Evolutionary conservation across 2,113 vertebrate species (phyloP).

Genomic region (Baryphthengus martii): DNA sequence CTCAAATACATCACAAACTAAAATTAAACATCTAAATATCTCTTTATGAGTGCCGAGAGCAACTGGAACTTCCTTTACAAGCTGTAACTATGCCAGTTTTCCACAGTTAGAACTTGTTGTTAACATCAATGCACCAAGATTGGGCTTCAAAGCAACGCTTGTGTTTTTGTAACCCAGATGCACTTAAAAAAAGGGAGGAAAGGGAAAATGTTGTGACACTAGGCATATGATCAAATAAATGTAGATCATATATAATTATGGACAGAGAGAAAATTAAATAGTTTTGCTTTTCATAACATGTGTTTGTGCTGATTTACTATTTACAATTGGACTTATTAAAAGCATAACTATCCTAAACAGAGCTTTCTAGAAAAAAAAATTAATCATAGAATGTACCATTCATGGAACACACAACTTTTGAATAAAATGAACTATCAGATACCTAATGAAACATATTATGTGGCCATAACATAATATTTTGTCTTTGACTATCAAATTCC

Average conservation of each 20-base stretch:
- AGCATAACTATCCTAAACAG: neutral
- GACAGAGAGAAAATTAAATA: neutral
- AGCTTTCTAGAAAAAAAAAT: neutral
- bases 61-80: constrained; percentile 18
- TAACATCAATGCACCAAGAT: constrained; percentile 4
- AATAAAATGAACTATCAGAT: neutral
- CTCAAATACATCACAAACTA: neutral
- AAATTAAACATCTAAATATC: constrained; percentile 19
- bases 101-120: constrained; percentile 23
- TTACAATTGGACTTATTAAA: neutral
- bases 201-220: constrained; percentile 50
- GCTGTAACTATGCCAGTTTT: constrained; percentile 53
- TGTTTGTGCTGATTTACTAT: neutral
- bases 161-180: constrained; percentile 59
- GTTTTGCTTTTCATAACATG: neutral
- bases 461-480: neutral
- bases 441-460: neutral
- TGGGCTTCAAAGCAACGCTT: constrained; percentile 54
- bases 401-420: neutral
- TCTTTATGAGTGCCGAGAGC: neutral
- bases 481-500: neutral
- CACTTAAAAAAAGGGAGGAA: neutral
- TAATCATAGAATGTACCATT: neutral
- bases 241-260: neutral
- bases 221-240: neutral